phyloP scores from a whole-genome alignment of 2,113 vertebrate species.

The Sorex araneus region DNA sequence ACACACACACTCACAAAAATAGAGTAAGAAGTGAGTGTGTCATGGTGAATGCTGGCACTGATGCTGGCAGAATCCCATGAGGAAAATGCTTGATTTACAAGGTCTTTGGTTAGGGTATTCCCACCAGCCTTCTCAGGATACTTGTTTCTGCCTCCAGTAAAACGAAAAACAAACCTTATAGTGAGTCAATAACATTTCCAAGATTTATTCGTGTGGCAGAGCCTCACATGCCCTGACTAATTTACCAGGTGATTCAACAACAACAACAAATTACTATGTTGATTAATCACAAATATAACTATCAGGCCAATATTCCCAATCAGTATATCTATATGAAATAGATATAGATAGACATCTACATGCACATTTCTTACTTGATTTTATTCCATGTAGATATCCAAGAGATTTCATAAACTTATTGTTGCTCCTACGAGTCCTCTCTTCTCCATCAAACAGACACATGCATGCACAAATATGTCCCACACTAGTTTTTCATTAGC shows the following conservation, averaged over 20 bases:
- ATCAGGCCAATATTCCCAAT: not conserved
- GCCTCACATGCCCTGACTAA: conserved; percentile 57
- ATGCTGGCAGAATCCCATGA: not conserved
- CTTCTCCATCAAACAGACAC: not conserved
- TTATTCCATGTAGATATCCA: not conserved
- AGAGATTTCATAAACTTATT: not conserved
- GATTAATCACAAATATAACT: conserved; percentile 35
- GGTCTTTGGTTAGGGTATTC: not conserved
- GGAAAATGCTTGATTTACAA: not conserved
- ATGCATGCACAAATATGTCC: not conserved
- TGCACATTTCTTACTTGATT: not conserved
- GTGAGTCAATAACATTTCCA: not conserved
- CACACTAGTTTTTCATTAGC: not conserved
- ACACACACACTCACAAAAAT: not conserved
- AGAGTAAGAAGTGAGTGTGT: conserved; percentile 16
- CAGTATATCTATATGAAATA: too few species aligned
- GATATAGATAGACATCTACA: not conserved
- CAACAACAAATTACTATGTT: conserved; percentile 1
- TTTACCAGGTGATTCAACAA: not conserved
- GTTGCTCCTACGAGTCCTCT: not conserved
- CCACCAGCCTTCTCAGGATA: not conserved
- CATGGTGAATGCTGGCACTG: not conserved
- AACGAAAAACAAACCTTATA: not conserved
- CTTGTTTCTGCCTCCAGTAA: not conserved
- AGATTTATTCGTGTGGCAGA: conserved; percentile 52